phyloP scores from a whole-genome alignment of 2,113 vertebrate species.

The Anthoscopus minutus region DNA sequence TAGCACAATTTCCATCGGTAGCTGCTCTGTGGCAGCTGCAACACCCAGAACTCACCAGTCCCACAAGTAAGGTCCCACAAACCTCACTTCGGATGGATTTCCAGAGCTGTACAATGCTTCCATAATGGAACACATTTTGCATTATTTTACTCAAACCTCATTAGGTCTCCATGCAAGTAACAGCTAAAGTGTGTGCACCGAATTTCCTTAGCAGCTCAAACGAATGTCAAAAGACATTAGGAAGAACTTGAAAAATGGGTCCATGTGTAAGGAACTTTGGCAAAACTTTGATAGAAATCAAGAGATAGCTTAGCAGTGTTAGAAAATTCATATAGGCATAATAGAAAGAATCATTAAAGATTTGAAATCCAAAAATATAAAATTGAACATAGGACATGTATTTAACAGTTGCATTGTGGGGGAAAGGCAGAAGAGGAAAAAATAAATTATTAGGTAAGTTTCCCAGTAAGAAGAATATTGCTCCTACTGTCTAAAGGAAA shows the following conservation, averaged over 20 bases:
- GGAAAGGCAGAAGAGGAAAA: rapidly evolving
- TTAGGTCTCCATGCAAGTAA: background rate
- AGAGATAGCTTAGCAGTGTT: background rate
- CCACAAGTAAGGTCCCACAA: no score
- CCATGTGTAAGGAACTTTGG: background rate
- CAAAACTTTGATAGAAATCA: background rate
- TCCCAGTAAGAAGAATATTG: background rate
- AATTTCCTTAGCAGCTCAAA: background rate
- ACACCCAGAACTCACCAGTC: background rate
- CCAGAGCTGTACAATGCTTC: background rate
- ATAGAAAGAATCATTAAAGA: background rate
- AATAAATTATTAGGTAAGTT: background rate
- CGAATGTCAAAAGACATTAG: background rate
- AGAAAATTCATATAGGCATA: background rate
- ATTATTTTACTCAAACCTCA: background rate
- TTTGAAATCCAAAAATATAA: background rate
- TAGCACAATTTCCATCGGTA: background rate
- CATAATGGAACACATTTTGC: background rate
- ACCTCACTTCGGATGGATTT: background rate
- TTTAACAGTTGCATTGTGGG: background rate
- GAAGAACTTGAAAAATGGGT: background rate
- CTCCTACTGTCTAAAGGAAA: background rate
- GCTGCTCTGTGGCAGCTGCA: background rate
- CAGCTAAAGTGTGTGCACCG: rapidly evolving
- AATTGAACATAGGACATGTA: background rate